A percentile compares a stretch with the other conserved stretches of the same genome.
Evolutionary conservation across 2,797 vertebrate species (phyloP).

Genomic region (Anguilla obscura): DNA sequence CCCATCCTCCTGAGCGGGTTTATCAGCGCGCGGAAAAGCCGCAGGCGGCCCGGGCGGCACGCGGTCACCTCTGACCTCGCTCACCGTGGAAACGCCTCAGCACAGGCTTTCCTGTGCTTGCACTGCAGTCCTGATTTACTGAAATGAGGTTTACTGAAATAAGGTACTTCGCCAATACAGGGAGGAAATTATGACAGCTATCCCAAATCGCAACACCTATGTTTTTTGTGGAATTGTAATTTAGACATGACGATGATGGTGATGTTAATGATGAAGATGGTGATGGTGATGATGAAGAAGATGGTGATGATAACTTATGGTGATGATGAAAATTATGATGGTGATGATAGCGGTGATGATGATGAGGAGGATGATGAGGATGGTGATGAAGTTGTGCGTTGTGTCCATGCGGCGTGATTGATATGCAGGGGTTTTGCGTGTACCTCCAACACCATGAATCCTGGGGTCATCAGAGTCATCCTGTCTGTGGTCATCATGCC

Average conservation of each 20-base stretch:
- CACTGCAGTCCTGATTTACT: too few relatives aligned
- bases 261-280: too few relatives aligned
- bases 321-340: background rate
- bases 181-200: too few relatives aligned
- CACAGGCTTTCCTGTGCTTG: background rate
- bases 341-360: background rate
- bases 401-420: background rate
- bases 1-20: background rate
- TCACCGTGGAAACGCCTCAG: background rate
- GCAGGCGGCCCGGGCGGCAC: slow-evolving; percentile 19
- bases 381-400: background rate
- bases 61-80: slow-evolving; percentile 11
- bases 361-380: background rate
- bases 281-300: background rate
- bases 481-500: background rate
- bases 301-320: too few relatives aligned
- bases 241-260: too few relatives aligned
- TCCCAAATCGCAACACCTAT: too few relatives aligned
- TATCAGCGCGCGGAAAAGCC: background rate
- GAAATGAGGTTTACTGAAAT: too few relatives aligned
- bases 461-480: background rate
- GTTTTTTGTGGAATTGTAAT: too few relatives aligned
- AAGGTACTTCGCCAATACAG: too few relatives aligned
- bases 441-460: background rate
- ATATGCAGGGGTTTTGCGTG: background rate